These are phyloP conservation scores for Globia sparganii DNA, from an alignment of 2,888 invertebrate genomes.

Conservation along the genomic window DNA sequence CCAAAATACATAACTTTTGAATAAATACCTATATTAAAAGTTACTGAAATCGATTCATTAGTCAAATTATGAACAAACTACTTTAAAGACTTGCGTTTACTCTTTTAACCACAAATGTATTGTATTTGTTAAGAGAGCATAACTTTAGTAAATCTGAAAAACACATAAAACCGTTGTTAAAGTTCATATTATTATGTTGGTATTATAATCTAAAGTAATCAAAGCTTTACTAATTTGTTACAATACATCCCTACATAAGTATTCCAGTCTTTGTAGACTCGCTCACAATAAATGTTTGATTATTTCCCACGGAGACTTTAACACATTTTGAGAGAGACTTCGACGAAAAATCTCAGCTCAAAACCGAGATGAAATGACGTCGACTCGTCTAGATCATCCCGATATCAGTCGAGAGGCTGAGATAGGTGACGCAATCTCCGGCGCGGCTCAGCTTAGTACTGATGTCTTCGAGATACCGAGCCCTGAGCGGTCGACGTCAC, in stretches of 20 bases:
- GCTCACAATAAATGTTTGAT: background rate
- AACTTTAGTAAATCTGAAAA: no score
- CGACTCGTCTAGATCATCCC: slow-evolving; percentile 44
- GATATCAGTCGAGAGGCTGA: slow-evolving; percentile 36
- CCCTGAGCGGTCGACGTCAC: slow-evolving; percentile 20
- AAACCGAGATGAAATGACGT: slow-evolving; percentile 33
- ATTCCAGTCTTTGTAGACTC: background rate
- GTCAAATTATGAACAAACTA: no score
- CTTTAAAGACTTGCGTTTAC: no score
- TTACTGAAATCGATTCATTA: no score
- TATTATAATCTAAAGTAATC: no score
- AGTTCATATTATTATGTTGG: no score
- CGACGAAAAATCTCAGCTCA: slow-evolving; percentile 22
- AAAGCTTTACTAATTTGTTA: no score
- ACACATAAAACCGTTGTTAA: no score
- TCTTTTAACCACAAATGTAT: no score
- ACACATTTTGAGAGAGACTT: slow-evolving; percentile 1
- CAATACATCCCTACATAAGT: background rate
- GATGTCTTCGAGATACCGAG: slow-evolving; percentile 43
- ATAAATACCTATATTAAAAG: no score
- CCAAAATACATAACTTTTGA: no score
- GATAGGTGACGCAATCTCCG: slow-evolving; percentile 52
- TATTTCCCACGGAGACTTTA: background rate
- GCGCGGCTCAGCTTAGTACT: slow-evolving; percentile 36
- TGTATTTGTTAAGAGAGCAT: no score